Evolutionary conservation across 2,888 invertebrate species (phyloP), one percentile per base, ranked within the genome.

Genomic region (Platycheirus rosarum): DNA sequence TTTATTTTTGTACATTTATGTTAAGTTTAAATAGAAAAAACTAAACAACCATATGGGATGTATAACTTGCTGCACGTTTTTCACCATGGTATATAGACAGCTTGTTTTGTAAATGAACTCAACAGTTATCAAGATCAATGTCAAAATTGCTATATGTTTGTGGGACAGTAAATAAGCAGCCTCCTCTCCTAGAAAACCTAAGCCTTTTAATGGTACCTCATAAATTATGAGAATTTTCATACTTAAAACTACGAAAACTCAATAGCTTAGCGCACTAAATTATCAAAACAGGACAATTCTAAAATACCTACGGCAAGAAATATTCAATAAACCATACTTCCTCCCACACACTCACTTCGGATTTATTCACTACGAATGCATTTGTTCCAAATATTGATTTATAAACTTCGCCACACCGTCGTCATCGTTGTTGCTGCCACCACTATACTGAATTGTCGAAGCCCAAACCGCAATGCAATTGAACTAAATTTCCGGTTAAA

Each of bases 341-440:
- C 69, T 51, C 51, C 69, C 60, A 62, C 26, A 32, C 23, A 62
- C 44, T 60, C 68, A 68, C 37, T 53, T n/a, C 7, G 26, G n/a
- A 23, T 57, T 35, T 74, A 55, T 63, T 51, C 26, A 51, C 26
- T 40, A 44, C 20, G 23, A 29, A 20, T 55, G 49, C 55, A 32
- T 71, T 35, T 71, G 53, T 44, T 51, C 60, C 71, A 66, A 66
- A 40, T 71, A 71, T 66, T 78, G 77, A 78, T 78, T 71, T 73
- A 71, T 66, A 60, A 70, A 35, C 37, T 26, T 16, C 32, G 40
- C 44, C 29, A 44, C 23, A 32, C 48, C 23, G n/a, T n/a, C n/a
- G n/a, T n/a, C n/a, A n/a, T 6, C 8, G 26, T 6, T 29, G 16
- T 14, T 44, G 26, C 37, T 13, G 16, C 48, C 37, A 35, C n/a